Conservation (phyloP, 2,797 vertebrate genomes). For the Galago senegalensis region DNA sequence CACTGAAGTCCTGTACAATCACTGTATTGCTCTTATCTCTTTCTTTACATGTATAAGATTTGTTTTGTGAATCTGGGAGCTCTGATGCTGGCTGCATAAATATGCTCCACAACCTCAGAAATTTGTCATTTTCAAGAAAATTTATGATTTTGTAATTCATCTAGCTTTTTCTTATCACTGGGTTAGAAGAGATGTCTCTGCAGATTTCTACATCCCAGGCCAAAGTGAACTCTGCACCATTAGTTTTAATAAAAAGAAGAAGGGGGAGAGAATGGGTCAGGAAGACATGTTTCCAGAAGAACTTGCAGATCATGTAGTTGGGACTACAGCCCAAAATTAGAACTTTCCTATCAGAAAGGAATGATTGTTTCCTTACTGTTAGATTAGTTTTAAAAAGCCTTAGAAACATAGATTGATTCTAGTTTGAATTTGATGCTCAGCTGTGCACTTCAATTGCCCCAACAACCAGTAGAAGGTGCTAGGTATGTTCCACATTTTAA, state of each 20-base stretch:
- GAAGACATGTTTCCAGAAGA: neutral
- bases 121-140: neutral
- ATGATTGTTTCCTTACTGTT: neutral
- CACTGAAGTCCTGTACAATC: too few species aligned
- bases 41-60: too few species aligned
- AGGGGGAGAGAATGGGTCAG: neutral
- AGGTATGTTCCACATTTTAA: neutral
- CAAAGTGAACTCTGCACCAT: neutral
- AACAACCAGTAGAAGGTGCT: neutral
- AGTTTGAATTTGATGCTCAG: neutral
- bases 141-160: neutral
- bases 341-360: slow-evolving; percentile 8
- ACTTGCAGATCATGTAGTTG: neutral
- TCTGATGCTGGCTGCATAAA: too few species aligned
- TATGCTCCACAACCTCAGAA: neutral
- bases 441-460: neutral
- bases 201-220: neutral
- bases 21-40: too few species aligned
- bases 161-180: neutral
- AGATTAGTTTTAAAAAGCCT: neutral
- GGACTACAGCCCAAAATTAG: neutral
- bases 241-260: neutral
- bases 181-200: neutral
- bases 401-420: neutral
- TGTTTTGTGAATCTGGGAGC: too few species aligned